Evolutionary conservation across 2,113 vertebrate genomes (phyloP).

Genomic region (Quiscalus mexicanus): DNA sequence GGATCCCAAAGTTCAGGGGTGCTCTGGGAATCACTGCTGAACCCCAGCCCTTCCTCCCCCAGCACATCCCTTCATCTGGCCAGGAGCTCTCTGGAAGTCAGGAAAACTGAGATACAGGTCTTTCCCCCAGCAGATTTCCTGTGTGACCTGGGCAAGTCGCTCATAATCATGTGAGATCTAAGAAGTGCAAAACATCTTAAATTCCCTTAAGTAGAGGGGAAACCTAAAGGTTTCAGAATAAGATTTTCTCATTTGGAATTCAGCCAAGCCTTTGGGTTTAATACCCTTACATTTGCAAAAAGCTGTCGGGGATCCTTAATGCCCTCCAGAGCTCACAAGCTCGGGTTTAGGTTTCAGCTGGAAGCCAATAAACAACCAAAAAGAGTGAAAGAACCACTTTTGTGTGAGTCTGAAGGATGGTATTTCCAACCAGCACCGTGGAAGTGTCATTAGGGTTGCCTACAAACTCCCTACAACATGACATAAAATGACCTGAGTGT

Average conservation of each 20-base stretch:
- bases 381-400: background rate
- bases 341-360: background rate
- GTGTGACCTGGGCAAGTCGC: background rate
- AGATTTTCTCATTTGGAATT: constrained; percentile 4
- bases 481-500: background rate
- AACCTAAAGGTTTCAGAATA: background rate
- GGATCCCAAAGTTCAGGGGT: background rate
- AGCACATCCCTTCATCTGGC: background rate
- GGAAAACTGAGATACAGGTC: background rate
- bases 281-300: background rate
- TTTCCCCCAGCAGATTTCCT: constrained; percentile 1
- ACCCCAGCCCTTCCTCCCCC: background rate
- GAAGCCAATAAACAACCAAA: background rate
- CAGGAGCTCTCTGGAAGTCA: background rate
- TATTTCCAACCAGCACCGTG: background rate
- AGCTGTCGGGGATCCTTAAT: background rate
- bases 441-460: background rate
- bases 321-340: constrained; percentile 6
- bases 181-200: constrained; percentile 15
- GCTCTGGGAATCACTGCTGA: background rate
- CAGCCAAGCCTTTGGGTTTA: constrained; percentile 13
- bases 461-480: background rate
- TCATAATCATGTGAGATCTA: background rate
- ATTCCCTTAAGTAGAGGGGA: background rate
- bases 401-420: background rate